Conservation (phyloP, 2,113 vertebrate species). For the Caretta caretta region DNA sequence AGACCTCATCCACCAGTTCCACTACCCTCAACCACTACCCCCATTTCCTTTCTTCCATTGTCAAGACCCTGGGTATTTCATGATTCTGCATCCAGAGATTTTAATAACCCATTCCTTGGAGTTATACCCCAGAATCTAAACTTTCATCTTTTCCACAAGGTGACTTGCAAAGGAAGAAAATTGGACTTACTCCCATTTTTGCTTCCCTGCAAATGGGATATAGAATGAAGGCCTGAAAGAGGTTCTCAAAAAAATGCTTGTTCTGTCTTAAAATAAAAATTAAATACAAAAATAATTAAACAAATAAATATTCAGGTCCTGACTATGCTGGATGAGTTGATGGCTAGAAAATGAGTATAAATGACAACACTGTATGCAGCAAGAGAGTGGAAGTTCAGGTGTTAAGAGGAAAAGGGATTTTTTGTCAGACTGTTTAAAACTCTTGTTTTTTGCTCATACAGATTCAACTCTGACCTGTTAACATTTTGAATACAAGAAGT, state of each 20-base stretch:
- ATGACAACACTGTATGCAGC: neutral
- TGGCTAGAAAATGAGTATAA: neutral
- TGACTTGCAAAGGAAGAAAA: neutral
- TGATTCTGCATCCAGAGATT: neutral
- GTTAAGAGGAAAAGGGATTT: neutral
- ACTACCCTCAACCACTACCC: neutral
- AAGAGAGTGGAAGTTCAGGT: neutral
- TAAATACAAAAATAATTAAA: no score
- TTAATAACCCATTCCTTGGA: neutral
- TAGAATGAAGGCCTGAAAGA: neutral
- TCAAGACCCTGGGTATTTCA: neutral
- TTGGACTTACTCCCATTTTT: neutral
- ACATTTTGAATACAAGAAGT: neutral
- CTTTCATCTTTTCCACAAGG: neutral
- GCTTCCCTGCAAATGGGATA: neutral
- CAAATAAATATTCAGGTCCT: neutral
- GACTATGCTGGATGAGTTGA: neutral
- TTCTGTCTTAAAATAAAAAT: neutral
- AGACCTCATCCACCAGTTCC: neutral
- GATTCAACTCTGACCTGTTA: neutral
- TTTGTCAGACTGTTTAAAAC: neutral
- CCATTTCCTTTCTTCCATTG: slow-evolving; percentile 1
- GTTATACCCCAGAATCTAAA: neutral
- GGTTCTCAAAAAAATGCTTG: neutral
- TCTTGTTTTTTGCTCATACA: neutral